phyloP scores from a whole-genome alignment of 2,113 vertebrate species.

The Sardina pilchardus region DNA sequence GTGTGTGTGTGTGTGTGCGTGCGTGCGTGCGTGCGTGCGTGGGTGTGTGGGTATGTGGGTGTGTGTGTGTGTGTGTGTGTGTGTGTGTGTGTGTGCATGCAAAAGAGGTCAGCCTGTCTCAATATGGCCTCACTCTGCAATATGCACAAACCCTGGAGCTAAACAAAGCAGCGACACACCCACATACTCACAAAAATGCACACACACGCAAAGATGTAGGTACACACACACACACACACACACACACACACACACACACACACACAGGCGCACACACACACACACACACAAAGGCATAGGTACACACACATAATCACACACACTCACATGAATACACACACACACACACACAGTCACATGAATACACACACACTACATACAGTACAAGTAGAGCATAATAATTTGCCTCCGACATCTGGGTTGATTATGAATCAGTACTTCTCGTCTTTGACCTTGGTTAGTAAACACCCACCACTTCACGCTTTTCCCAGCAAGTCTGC shows the following conservation, averaged over 20 bases:
- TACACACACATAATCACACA: not conserved
- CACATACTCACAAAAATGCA: not conserved
- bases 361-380: not conserved
- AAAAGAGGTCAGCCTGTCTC: too few relatives aligned
- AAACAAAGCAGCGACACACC: too few relatives aligned
- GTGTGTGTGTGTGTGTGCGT: not conserved
- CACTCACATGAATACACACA: not conserved
- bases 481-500: not conserved
- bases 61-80: not conserved
- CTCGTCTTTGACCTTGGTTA: not conserved
- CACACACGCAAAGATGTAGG: not conserved
- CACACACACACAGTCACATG: not conserved
- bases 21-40: not conserved
- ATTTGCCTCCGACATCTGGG: slow-evolving; percentile 55
- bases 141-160: too few relatives aligned
- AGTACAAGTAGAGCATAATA: slow-evolving; percentile 46
- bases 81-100: not conserved
- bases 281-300: not conserved
- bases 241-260: not conserved
- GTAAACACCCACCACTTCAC: not conserved
- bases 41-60: not conserved
- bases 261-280: not conserved
- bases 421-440: slow-evolving; percentile 19
- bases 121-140: too few relatives aligned
- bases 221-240: not conserved